Base-by-base conservation (phyloP, 2,797 vertebrate genomes). In the Paedocypris micromegethes region DNA sequence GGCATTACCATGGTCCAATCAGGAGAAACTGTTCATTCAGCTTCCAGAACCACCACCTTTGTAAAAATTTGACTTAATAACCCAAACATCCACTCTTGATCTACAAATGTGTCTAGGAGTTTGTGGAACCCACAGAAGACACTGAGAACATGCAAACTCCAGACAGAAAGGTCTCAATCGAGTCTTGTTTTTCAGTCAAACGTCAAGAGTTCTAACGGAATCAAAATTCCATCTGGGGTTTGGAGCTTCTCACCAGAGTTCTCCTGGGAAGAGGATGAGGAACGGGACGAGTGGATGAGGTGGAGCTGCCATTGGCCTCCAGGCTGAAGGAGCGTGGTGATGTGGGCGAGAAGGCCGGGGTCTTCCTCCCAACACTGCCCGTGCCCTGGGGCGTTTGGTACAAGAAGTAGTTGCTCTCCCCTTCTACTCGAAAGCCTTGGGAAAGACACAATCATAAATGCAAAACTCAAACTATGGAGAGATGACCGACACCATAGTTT, bases 231-330 rank as follows among this genome's bases (percentile, higher is more conserved):
- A 23, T 23, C 23, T 23, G 23, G 23, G 23, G 1, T 23, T 23
- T 23, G 23, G 23, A 23, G 23, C 8, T 48, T 0, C 86, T 84
- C 75, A 91, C 89, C 85, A 86, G 23, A 64, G 81, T 82, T 80
- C 80, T 83, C 51, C 88, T 84, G 64, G 89, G 88, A 43, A 88
- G 80, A 0, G 87, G 88, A 73, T 86, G 84, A 23, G 88, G 89
- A 68, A 81, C 71, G 42, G 75, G 73, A 42, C 64, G 60, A 45
- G 48, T 57, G 39, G 72, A 77, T 9, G 78, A 73, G 1, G 64
- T 54, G 37, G 72, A 74, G 58, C 84, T 77, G 40, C 41, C 66
- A 6, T 86, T 83, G 44, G 67, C 71, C 54, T 91, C 89, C 48
- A 88, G 81, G 74, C 84, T 87, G 54, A 85, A 85, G 39, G 87